These are phyloP conservation scores for Stenichneumon culpator DNA, from an alignment of 2,888 invertebrate genomes.

Conservation along the genomic window DNA sequence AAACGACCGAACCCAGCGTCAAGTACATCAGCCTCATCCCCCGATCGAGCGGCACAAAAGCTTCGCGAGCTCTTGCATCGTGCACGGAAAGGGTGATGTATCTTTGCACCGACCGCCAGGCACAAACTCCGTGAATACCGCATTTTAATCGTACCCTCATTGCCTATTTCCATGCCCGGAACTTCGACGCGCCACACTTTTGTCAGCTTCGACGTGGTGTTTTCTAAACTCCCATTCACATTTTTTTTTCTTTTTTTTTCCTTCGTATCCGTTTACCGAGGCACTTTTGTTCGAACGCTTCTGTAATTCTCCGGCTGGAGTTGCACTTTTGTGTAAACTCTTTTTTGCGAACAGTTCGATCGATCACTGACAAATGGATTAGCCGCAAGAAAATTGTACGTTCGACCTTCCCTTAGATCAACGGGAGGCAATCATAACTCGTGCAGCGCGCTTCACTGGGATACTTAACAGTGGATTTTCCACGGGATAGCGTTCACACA, in stretches of 20 bases:
- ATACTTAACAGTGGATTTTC: not conserved
- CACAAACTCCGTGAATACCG: not conserved
- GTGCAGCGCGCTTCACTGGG: not conserved
- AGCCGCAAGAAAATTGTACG: not conserved
- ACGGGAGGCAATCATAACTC: not conserved
- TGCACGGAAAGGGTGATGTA: not conserved
- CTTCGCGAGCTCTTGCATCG: conserved; percentile 21
- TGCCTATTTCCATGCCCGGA: not conserved
- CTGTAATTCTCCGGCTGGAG: not conserved
- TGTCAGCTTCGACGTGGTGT: not conserved
- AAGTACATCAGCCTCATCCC: conserved; percentile 55
- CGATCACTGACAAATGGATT: conserved; percentile 1
- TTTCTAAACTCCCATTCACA: not conserved
- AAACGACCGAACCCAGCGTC: conserved; percentile 47
- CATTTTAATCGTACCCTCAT: not conserved
- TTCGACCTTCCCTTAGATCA: not conserved
- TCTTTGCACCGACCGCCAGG: not conserved
- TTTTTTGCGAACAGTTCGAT: not conserved
- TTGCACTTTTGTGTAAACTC: not conserved
- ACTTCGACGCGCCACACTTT: not conserved
- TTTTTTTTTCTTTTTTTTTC: too few species aligned
- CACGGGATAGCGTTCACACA: not conserved
- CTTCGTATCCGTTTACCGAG: not conserved
- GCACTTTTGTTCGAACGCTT: not conserved
- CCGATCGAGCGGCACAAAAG: conserved; percentile 37